Percentiles rank a stretch among this genome's conserved stretches.
phyloP scores from a whole-genome alignment of 2,888 invertebrate species.

The Athetis lepigone region DNA sequence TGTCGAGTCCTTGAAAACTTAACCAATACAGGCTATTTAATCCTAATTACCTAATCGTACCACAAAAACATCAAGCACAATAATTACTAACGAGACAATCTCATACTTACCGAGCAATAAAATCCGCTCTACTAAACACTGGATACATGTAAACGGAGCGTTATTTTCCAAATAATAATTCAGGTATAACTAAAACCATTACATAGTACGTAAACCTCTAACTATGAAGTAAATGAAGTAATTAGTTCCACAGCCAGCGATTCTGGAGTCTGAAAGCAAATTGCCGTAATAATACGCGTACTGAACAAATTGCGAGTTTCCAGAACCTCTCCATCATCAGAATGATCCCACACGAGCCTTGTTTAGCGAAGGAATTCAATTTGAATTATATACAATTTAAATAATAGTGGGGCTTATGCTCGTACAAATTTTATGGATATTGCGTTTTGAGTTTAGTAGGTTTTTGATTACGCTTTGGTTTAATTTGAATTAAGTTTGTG shows the following conservation, averaged over 20 bases:
- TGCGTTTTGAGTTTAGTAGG: not conserved
- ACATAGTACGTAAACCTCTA: conserved; percentile 3
- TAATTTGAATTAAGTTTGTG: not conserved
- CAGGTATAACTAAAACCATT: conserved; percentile 6
- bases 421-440: conserved; percentile 16
- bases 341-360: conserved; percentile 18
- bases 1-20: too few relatives aligned
- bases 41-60: too few relatives aligned
- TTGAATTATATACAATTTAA: conserved; percentile 42
- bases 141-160: not conserved
- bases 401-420: conserved; percentile 23
- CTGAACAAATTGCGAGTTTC: conserved; percentile 27
- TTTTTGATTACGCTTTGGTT: not conserved
- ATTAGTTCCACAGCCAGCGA: conserved; percentile 22
- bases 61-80: not conserved
- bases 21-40: too few relatives aligned
- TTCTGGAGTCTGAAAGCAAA: conserved; percentile 24
- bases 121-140: not conserved
- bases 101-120: not conserved
- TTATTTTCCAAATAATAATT: not conserved
- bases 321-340: conserved; percentile 33
- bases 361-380: conserved; percentile 36
- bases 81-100: not conserved
- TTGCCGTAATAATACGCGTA: conserved; percentile 44
- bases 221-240: conserved; percentile 25